Evolutionary conservation across 2,113 vertebrate species (phyloP), one percentile per base, ranked within the genome.

Genomic region (Vidua chalybeata): DNA sequence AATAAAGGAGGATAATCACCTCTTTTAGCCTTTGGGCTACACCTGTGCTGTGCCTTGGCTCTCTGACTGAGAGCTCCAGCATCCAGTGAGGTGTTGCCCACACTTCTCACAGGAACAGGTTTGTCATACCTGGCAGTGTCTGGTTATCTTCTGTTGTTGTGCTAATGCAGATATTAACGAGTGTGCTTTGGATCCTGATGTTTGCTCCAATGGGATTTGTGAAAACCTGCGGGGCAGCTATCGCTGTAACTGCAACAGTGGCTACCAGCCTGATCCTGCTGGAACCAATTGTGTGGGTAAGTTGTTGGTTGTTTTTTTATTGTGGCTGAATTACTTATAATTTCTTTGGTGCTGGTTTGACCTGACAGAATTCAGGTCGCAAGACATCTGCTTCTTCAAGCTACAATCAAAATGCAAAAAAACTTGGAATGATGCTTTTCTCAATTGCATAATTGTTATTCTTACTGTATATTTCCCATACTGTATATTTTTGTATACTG

Each of bases 151-250:
- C 9, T 75, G 13, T 37, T 48, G 11, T 37, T 89, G 20, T 85
- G 66, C 72, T 94, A 56, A 66, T 96, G 20, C 94, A 98, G 98
- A 98, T 89, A 98, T 98, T 68, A 98, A 98, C 17, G 98, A 98
- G 83, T 98, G 98, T 94, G 97, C 97, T 39, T 90, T 98, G 96
- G 97, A 98, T 93, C 98, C 98, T 79, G 98, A 98, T 43, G 98
- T 98, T 95, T 98, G 98, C 73, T 79, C 97, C 45, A 98, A 98
- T 84, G 98, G 98, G 43, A 82, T 97, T 64, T 98, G 98, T 96
- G 98, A 98, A 95, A 98, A 98, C 76, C 92, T 98, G 30, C 96
- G 87, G 66, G 98, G 98, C 35, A 94, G 97, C 71, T 98, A 97
- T 89, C 98, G 97, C 67, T 98, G 98, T 73, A 97, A 98, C 71